phyloP scores from a whole-genome alignment of 2,888 invertebrate species.

The Liopterus haemorrhoidalis region DNA sequence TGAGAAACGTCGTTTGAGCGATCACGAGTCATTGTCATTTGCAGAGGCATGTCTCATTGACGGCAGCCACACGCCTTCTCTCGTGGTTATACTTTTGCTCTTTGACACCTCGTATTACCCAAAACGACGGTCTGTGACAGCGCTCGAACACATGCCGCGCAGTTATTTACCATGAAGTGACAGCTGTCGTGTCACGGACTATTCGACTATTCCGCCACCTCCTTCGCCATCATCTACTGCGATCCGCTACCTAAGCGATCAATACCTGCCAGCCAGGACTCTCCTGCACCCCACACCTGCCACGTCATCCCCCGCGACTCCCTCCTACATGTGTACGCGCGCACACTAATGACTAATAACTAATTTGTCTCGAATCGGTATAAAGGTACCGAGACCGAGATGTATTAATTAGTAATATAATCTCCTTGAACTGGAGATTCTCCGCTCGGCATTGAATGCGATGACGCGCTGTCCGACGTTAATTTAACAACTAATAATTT shows the following conservation, averaged over 20 bases:
- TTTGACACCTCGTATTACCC: constrained; percentile 46
- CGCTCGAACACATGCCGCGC: constrained; percentile 45
- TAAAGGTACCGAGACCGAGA: no score
- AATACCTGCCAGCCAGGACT: constrained; percentile 24
- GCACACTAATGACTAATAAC: not conserved
- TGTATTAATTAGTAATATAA: no score
- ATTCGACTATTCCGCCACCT: constrained; percentile 43
- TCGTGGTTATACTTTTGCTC: constrained; percentile 42
- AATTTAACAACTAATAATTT: constrained; percentile 19
- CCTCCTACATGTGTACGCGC: constrained; percentile 1
- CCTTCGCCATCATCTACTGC: constrained; percentile 35
- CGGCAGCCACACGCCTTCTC: no score
- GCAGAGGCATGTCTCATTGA: no score
- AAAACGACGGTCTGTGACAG: constrained; percentile 25
- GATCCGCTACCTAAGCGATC: constrained; percentile 34
- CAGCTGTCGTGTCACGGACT: constrained; percentile 47
- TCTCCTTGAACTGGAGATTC: constrained; percentile 33
- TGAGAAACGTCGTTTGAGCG: no score
- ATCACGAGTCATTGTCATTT: no score
- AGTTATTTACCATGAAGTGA: constrained; percentile 46
- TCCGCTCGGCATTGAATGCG: constrained; percentile 22
- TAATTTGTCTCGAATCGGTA: constrained; percentile 29
- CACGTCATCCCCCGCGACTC: not conserved
- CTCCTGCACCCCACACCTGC: constrained; percentile 18
- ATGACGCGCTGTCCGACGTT: constrained; percentile 6